phyloP scores from a whole-genome alignment of 2,888 invertebrate species.

The Drosophila neonasuta region DNA sequence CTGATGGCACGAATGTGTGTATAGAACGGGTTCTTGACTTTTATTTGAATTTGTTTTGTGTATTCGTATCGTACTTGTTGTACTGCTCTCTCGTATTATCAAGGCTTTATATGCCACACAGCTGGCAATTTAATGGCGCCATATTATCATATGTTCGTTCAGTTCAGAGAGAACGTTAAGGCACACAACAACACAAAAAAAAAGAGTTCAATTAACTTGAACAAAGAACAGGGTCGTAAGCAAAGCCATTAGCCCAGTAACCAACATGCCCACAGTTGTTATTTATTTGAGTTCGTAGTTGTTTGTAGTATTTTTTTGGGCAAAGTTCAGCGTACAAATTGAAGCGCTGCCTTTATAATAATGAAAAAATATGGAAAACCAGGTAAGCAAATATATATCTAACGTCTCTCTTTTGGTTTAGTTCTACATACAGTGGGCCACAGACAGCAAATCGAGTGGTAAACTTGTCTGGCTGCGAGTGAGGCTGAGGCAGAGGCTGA shows the following conservation, averaged over 20 bases:
- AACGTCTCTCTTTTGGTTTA: conserved; percentile 32
- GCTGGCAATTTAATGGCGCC: conserved; percentile 41
- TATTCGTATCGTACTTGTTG: conserved; percentile 31
- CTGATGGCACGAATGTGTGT: conserved; percentile 21
- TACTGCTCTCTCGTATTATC: conserved; percentile 34
- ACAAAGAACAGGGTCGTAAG: conserved; percentile 70
- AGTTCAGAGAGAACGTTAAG: conserved; percentile 12
- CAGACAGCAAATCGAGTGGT: conserved; percentile 25
- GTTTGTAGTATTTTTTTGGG: conserved; percentile 23
- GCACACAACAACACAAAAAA: conserved; percentile 8
- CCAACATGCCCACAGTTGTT: conserved; percentile 63
- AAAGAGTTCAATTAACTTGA: conserved; percentile 69
- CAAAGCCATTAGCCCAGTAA: conserved; percentile 74
- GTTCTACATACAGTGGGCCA: conserved; percentile 51
- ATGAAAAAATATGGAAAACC: conserved; percentile 32
- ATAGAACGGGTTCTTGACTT: conserved; percentile 39
- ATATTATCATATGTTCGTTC: conserved; percentile 35
- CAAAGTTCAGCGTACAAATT: conserved; percentile 50
- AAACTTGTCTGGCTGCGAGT: conserved; percentile 59
- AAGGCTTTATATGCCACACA: conserved; percentile 44
- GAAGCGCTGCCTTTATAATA: conserved; percentile 31
- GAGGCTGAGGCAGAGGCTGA: conserved; percentile 40
- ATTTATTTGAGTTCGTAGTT: conserved; percentile 23
- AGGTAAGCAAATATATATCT: conserved; percentile 20
- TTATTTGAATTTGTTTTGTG: conserved; percentile 26